phyloP scores from a whole-genome alignment of 2,797 vertebrate genomes.

The Cyprinella venusta region DNA sequence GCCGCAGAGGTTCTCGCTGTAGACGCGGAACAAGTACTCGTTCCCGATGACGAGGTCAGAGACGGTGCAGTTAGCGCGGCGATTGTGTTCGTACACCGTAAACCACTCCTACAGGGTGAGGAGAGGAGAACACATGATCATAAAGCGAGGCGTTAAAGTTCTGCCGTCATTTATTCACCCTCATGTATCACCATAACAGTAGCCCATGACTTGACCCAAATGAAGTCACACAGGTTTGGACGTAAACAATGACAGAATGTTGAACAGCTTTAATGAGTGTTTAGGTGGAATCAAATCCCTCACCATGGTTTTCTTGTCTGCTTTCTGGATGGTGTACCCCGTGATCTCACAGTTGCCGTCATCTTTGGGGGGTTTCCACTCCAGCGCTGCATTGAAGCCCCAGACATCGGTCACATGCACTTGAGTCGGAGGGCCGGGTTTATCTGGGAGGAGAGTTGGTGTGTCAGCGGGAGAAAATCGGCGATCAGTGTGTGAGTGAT shows the following conservation, averaged over 20 bases:
- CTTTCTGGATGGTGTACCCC: constrained; percentile 90
- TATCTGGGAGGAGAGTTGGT: constrained; percentile 74
- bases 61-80: constrained; percentile 81
- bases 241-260: background rate
- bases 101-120: constrained; percentile 84
- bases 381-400: constrained; percentile 88
- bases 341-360: constrained; percentile 87
- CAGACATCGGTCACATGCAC: constrained; percentile 86
- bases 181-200: constrained; percentile 2
- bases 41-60: constrained; percentile 92
- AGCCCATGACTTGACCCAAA: background rate
- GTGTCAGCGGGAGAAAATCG: background rate
- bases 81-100: constrained; percentile 87
- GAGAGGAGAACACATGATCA: background rate
- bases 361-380: constrained; percentile 86
- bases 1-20: constrained; percentile 87
- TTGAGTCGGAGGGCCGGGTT: constrained; percentile 79
- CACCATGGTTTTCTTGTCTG: constrained; percentile 92
- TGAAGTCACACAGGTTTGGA: background rate
- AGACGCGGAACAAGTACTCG: constrained; percentile 88
- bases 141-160: background rate
- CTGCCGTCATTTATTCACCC: background rate
- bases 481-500: background rate
- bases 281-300: constrained; percentile 4
- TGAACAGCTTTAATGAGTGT: background rate